Evolutionary conservation across 2,888 invertebrate genomes (phyloP), one percentile per base, ranked within the genome.

Genomic region (Pheosia tremula): DNA sequence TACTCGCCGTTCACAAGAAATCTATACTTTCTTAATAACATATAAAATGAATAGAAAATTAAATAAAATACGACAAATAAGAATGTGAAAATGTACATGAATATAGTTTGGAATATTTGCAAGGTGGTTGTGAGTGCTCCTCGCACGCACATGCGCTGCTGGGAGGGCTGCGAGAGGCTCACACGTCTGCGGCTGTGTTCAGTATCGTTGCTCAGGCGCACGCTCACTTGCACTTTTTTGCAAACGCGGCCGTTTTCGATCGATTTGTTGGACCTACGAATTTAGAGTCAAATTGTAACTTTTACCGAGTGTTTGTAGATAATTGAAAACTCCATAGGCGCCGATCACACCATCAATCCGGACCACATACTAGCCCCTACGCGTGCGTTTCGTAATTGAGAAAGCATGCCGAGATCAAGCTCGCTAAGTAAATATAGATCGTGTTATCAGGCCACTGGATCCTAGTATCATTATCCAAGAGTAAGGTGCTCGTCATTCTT

Each of bases 1-100:
- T 24, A 55, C 39, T 55, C 55, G 3, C 55, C 55, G 36, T 55
- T 55, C 55, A 55, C 39, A 39, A 55, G 55, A 55, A n/a, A 55
- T 55, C 55, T 39, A 13, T 55, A 55, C 39, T 55, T 55, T 39
- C 55, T 55, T 39, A 55, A 41, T 13, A 55, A 55, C n/a, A 39
- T 39, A 13, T 55, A 55, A 55, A 55, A 55, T 2, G 37, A 55
- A 55, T 55, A 37, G 13, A 39, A 55, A 39, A 55, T 55, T 39
- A 55, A 39, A 39, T 55, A 55, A n/a, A 55, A 11, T 11, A 55
- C 36, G 5, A 39, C 39, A 39, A 55, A 55, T 55, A 39, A 55
- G n/a, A 55, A 39, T 55, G 39, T 39, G 39, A 55, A 39, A 6
- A 39, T n/a, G 38, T 55, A 39, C 9, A 41, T 13, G 13, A 55